Conservation (phyloP, 1,140 invertebrate genomes). For the Drosophila nasuta region DNA sequence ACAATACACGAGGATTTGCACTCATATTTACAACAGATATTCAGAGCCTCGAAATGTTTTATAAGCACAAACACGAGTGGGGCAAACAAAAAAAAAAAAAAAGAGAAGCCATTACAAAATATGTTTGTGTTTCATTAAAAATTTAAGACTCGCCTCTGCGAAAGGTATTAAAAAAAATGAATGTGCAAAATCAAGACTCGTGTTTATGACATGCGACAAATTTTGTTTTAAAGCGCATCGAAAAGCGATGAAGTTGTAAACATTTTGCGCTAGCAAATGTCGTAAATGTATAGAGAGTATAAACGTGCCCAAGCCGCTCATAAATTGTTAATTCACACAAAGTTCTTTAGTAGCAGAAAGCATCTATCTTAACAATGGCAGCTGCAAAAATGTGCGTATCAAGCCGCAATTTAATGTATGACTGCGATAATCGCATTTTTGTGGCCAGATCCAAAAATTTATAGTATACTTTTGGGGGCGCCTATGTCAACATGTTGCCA, state of each 20-base stretch:
- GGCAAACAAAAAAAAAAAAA: neutral
- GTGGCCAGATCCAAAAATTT: conserved; percentile 9
- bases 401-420: neutral
- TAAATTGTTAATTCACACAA: neutral
- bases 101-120: conserved; percentile 72
- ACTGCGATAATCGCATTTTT: neutral
- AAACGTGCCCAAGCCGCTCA: neutral
- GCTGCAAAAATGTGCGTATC: neutral
- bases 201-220: conserved; percentile 76
- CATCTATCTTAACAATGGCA: neutral
- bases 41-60: conserved; percentile 61
- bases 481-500: conserved; percentile 10
- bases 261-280: conserved; percentile 24
- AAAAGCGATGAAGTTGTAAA: conserved; percentile 69
- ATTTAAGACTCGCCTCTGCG: conserved; percentile 55
- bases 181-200: conserved; percentile 42
- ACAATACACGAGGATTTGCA: conserved; percentile 43
- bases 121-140: conserved; percentile 82
- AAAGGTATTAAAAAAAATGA: conserved; percentile 20
- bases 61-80: conserved; percentile 26
- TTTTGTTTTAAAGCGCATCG: conserved; percentile 52
- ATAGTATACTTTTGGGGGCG: conserved; percentile 20
- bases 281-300: conserved; percentile 18
- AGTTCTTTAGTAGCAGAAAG: neutral
- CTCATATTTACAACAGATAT: conserved; percentile 44